These are phyloP conservation scores for Pammene aurita DNA, from an alignment of 2,888 invertebrate species.

Conservation along the genomic window DNA sequence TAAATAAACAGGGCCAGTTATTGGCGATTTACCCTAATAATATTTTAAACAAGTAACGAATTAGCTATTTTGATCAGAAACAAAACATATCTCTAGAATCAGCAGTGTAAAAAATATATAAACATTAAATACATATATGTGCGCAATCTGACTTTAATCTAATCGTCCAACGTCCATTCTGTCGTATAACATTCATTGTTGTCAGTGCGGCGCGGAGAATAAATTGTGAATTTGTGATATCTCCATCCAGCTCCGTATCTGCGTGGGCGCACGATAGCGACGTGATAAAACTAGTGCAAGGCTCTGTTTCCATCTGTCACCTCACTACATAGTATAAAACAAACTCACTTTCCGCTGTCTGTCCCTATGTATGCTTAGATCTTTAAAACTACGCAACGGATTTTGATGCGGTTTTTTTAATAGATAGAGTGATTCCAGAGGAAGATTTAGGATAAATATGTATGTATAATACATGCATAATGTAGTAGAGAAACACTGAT, in stretches of 20 bases:
- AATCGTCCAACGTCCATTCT: slow-evolving; percentile 9
- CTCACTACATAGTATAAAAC: too few relatives aligned
- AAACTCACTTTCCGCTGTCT: too few relatives aligned
- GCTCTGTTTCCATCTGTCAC: not conserved
- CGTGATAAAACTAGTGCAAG: not conserved
- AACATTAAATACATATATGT: not conserved
- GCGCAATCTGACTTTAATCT: slow-evolving; percentile 4
- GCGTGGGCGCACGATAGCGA: slow-evolving; percentile 10
- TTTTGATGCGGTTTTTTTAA: too few relatives aligned
- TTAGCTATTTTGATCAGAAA: not conserved
- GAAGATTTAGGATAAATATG: too few relatives aligned
- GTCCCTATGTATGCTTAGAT: too few relatives aligned
- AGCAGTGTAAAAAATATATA: not conserved
- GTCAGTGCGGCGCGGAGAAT: not conserved
- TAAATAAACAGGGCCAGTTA: too few relatives aligned
- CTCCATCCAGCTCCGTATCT: slow-evolving; percentile 2
- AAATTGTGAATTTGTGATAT: not conserved
- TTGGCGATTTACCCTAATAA: too few relatives aligned
- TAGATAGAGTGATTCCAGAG: too few relatives aligned
- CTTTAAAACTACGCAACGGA: too few relatives aligned
- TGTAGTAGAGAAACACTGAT: too few relatives aligned
- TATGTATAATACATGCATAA: too few relatives aligned
- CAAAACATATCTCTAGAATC: not conserved
- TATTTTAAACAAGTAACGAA: not conserved
- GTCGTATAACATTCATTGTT: too few relatives aligned